Conservation (phyloP, 2,113 vertebrate genomes). For the Nannobrachium achirus region DNA sequence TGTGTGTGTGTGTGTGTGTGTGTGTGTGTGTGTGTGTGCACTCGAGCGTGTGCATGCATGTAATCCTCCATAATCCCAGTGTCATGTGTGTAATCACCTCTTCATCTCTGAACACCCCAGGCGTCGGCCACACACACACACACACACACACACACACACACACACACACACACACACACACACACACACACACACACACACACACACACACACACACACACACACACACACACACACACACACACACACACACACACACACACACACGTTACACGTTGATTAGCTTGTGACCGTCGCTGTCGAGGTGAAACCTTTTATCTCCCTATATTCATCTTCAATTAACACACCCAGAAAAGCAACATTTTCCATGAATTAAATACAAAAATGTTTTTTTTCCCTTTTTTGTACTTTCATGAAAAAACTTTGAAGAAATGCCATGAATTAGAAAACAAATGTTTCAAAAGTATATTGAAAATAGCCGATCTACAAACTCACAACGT, state of each 20-base stretch:
- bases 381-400: too few species aligned
- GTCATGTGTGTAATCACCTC: conserved; percentile 72
- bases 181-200: conserved; percentile 16
- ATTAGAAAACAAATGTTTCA: too few species aligned
- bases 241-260: conserved; percentile 12
- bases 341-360: too few species aligned
- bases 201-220: conserved; percentile 1
- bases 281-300: background rate
- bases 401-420: too few species aligned
- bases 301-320: too few species aligned
- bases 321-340: too few species aligned
- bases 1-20: conserved; percentile 12
- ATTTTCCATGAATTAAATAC: too few species aligned
- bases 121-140: conserved; percentile 30
- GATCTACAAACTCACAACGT: too few species aligned
- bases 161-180: conserved; percentile 14
- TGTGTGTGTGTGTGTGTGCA: conserved; percentile 10
- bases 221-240: conserved; percentile 7
- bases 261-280: background rate
- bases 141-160: conserved; percentile 6
- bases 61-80: conserved; percentile 72
- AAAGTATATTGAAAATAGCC: too few species aligned
- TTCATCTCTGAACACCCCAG: conserved; percentile 52
- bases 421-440: too few species aligned
- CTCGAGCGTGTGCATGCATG: conserved; percentile 36